A percentile compares a stretch with the other conserved stretches of the same genome.
Conservation (phyloP, 1,140 invertebrate genomes). For the Myzus persicae region DNA sequence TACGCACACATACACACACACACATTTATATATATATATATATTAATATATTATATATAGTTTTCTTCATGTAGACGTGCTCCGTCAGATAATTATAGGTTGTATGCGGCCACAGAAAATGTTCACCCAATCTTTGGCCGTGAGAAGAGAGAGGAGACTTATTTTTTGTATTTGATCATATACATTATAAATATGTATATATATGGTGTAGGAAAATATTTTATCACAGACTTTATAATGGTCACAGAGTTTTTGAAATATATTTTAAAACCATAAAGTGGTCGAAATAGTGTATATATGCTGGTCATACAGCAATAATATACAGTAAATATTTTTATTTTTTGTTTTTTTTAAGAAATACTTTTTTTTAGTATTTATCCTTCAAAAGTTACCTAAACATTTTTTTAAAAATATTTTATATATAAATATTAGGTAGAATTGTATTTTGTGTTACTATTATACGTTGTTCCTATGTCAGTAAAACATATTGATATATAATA, state of each 20-base stretch:
- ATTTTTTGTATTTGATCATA: slow-evolving; percentile 56
- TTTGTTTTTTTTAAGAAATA: background rate
- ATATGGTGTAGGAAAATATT: slow-evolving; percentile 48
- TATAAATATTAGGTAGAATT: background rate
- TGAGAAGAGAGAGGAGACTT: slow-evolving; percentile 58
- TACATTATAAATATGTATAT: slow-evolving; percentile 21
- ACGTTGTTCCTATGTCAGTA: background rate
- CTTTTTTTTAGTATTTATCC: background rate
- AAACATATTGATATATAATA: background rate
- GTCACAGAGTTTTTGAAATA: slow-evolving; percentile 25
- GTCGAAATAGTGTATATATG: background rate
- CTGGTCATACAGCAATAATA: background rate
- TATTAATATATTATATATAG: slow-evolving; percentile 27
- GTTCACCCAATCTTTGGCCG: slow-evolving; percentile 58
- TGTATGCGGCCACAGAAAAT: slow-evolving; percentile 53
- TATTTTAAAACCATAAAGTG: slow-evolving; percentile 19
- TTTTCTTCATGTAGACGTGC: slow-evolving; percentile 57
- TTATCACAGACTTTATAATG: slow-evolving; percentile 38
- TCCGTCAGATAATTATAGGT: slow-evolving; percentile 56
- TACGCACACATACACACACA: background rate
- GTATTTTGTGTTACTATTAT: background rate
- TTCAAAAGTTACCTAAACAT: background rate
- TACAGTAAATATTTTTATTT: background rate
- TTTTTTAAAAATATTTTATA: background rate
- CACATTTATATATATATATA: background rate